A percentile compares a stretch with the other conserved stretches of the same genome.
Evolutionary conservation across 2,888 invertebrate species (phyloP).

Genomic region (Abrostola tripartita): DNA sequence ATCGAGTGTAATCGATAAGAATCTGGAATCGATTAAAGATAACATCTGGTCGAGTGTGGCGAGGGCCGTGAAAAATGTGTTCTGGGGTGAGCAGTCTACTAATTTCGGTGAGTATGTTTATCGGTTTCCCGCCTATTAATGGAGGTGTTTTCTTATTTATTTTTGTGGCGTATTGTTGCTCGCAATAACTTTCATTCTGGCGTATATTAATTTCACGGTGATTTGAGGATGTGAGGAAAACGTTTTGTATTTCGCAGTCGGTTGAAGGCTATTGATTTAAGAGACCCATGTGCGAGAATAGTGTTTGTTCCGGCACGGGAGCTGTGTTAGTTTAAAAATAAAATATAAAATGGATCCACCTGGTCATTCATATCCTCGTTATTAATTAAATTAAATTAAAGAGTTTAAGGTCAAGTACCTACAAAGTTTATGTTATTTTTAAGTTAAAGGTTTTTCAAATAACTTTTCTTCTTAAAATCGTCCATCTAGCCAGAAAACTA

Average conservation of each 20-base stretch:
- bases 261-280: constrained; percentile 1
- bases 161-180: constrained; percentile 30
- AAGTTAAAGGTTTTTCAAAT: no score
- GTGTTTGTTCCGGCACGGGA: background rate
- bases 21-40: constrained; percentile 71
- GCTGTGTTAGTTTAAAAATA: no score
- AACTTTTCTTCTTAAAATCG: no score
- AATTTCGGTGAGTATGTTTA: constrained; percentile 64
- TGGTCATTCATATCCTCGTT: no score
- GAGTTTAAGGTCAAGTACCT: no score
- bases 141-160: constrained; percentile 44
- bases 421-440: no score
- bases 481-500: background rate
- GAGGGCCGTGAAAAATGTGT: constrained; percentile 80
- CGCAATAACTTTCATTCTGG: constrained; percentile 21
- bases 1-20: constrained; percentile 61
- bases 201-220: constrained; percentile 26
- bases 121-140: constrained; percentile 42
- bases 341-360: no score
- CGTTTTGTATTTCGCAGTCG: background rate
- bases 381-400: no score
- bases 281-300: background rate
- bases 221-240: constrained; percentile 2
- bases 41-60: constrained; percentile 84
- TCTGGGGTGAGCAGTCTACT: constrained; percentile 76